Percentiles rank a stretch among this genome's conserved stretches.
Conservation (phyloP, 2,888 invertebrate genomes). For the Serripes groenlandicus region DNA sequence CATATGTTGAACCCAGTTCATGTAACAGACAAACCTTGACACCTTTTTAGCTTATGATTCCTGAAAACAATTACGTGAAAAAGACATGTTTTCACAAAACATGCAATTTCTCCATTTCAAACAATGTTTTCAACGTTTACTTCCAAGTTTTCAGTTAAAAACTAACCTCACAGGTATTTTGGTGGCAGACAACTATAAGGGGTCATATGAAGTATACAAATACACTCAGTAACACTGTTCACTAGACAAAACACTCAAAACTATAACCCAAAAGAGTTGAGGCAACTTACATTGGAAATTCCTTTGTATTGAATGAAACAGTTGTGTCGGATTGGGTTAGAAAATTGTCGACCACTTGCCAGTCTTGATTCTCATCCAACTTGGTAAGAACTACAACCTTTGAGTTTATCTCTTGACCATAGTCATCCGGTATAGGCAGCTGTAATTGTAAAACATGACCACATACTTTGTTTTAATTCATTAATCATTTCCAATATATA, state of each 20-base stretch:
- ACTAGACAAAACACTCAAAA: too few relatives aligned
- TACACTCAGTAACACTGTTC: too few relatives aligned
- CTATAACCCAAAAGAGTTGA: too few relatives aligned
- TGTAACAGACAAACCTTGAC: too few relatives aligned
- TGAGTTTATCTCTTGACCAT: constrained; percentile 17
- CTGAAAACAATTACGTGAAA: neutral
- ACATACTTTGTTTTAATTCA: neutral
- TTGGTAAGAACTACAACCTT: constrained; percentile 18
- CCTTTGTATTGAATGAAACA: neutral
- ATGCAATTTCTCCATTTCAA: neutral
- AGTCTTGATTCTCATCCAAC: neutral
- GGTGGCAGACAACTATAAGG: too few relatives aligned
- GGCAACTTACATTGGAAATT: constrained; percentile 9
- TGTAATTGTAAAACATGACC: constrained; percentile 2
- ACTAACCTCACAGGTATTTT: too few relatives aligned
- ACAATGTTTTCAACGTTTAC: neutral
- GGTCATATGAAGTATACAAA: too few relatives aligned
- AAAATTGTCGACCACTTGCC: neutral
- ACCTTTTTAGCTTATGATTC: too few relatives aligned
- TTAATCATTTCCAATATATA: too few relatives aligned
- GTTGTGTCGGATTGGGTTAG: constrained; percentile 3
- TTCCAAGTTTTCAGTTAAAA: too few relatives aligned
- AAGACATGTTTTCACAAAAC: neutral
- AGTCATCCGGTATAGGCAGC: constrained; percentile 41
- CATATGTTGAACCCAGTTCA: too few relatives aligned